phyloP scores from a whole-genome alignment of 92 coral and sea anemone species.

The Palythoa caribaeorum region DNA sequence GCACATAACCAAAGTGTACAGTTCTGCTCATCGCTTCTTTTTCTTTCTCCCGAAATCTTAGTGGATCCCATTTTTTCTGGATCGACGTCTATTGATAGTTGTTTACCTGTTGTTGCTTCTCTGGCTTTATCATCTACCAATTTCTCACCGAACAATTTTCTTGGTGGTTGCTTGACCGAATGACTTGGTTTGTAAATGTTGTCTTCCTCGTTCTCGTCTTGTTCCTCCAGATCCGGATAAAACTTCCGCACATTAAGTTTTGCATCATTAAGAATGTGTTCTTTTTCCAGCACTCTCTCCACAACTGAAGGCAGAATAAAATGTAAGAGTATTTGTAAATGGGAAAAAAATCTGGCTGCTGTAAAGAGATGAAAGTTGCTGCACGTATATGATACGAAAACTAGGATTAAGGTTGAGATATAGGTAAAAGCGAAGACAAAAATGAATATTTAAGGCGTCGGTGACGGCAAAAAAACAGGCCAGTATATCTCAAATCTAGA shows the following conservation, averaged over 20 bases:
- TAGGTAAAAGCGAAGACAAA: too few relatives aligned
- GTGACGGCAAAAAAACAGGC: too few relatives aligned
- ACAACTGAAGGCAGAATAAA: conserved; percentile 22
- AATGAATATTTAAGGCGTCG: too few relatives aligned
- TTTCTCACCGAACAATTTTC: not conserved
- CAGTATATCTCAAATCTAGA: too few relatives aligned
- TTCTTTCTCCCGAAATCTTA: conserved; percentile 19
- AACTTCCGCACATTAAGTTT: conserved; percentile 44
- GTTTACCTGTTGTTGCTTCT: conserved; percentile 35
- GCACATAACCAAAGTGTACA: conserved; percentile 47
- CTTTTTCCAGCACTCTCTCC: conserved; percentile 43
- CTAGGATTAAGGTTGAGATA: too few relatives aligned
- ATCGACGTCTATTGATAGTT: conserved; percentile 69
- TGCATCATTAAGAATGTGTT: conserved; percentile 49
- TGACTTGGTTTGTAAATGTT: not conserved
- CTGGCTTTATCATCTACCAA: not conserved
- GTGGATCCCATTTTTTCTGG: conserved; percentile 74
- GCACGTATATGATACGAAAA: too few relatives aligned
- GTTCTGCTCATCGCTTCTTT: conserved; percentile 36
- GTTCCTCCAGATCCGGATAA: conserved; percentile 57
- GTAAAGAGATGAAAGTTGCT: too few relatives aligned
- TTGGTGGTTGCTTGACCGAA: not conserved
- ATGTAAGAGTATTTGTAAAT: too few relatives aligned
- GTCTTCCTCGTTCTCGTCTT: conserved; percentile 23
- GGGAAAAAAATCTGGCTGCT: too few relatives aligned